phyloP scores from a whole-genome alignment of 2,113 vertebrate species.

The Halcyon senegalensis region DNA sequence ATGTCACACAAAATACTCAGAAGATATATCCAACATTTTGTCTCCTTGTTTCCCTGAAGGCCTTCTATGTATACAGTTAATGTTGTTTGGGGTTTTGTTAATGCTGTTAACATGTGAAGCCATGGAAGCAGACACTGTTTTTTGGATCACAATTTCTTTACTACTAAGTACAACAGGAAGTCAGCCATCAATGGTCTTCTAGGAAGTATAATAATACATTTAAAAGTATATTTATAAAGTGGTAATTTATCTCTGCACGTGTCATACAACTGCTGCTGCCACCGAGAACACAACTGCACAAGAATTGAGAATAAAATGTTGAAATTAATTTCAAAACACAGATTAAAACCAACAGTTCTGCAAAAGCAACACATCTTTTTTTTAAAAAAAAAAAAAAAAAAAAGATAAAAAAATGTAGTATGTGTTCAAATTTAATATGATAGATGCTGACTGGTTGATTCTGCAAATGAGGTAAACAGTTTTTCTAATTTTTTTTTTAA shows the following conservation, averaged over 20 bases:
- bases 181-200: background rate
- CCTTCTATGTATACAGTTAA: background rate
- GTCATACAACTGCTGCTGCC: background rate
- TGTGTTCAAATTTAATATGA: background rate
- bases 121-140: background rate
- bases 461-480: background rate
- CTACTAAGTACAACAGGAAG: background rate
- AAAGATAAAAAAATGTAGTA: background rate
- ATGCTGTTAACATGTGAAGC: background rate
- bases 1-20: background rate
- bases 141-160: background rate
- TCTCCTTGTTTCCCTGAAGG: background rate
- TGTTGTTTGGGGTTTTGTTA: accelerated
- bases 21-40: background rate
- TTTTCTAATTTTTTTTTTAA: background rate
- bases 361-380: background rate
- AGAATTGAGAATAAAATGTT: background rate
- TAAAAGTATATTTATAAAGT: background rate
- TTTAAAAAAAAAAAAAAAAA: background rate
- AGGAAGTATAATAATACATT: background rate
- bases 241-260: background rate
- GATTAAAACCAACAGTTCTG: background rate
- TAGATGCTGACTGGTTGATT: background rate
- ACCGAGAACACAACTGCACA: background rate
- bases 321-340: background rate